Evolutionary conservation across 2,797 vertebrate genomes (phyloP).

Genomic region (Alcedo atthis): DNA sequence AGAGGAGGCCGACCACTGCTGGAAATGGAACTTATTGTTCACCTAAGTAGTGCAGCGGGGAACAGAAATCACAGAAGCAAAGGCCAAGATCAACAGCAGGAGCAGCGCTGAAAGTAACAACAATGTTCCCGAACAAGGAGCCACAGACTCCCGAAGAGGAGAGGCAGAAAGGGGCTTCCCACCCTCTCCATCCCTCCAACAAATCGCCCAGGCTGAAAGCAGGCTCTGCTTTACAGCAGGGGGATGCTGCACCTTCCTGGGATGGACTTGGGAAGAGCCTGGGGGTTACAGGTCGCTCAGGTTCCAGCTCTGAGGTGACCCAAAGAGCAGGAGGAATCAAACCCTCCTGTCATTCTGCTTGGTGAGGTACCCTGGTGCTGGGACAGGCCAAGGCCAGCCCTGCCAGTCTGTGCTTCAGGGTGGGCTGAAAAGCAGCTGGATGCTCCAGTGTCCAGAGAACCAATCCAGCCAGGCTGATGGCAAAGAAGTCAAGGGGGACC

Average conservation of each 20-base stretch:
- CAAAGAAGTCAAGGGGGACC: fast-evolving
- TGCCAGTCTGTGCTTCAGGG: not conserved
- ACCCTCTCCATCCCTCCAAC: not conserved
- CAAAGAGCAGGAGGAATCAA: not conserved
- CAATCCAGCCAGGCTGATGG: fast-evolving
- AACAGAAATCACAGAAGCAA: constrained; percentile 56
- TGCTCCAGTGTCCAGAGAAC: not conserved
- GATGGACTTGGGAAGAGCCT: not conserved
- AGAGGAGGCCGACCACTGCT: constrained; percentile 60
- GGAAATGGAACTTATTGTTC: constrained; percentile 72
- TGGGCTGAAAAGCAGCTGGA: not conserved
- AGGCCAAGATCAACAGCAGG: constrained; percentile 62
- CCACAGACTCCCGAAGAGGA: not conserved
- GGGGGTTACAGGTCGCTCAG: not conserved
- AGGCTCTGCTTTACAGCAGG: not conserved
- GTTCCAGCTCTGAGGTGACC: not conserved
- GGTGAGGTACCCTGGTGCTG: no score
- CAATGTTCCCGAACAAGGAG: constrained; percentile 37
- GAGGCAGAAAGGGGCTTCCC: constrained; percentile 3
- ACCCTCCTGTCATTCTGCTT: fast-evolving
- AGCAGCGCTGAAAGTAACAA: constrained; percentile 38
- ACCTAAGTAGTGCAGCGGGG: constrained; percentile 49
- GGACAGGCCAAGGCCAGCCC: not conserved
- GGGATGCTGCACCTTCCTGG: not conserved
- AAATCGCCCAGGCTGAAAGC: not conserved